Evolutionary conservation across 2,797 vertebrate genomes (phyloP).

Genomic region (Cetoscarus ocellatus): DNA sequence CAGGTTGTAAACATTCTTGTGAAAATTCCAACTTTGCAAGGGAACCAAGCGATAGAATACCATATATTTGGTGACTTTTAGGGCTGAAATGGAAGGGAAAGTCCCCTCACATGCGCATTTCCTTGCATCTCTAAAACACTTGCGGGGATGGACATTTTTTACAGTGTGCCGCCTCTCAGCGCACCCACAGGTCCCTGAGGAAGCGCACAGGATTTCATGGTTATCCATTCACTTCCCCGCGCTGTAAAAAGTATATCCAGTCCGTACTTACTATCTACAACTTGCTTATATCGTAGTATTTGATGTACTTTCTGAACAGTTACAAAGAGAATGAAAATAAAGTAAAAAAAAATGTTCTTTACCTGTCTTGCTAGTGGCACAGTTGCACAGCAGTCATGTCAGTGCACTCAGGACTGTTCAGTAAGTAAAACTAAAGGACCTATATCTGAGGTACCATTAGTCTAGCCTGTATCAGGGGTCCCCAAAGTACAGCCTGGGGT

Average conservation of each 20-base stretch:
- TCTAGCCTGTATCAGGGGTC: too few relatives aligned
- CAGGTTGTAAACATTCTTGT: neutral
- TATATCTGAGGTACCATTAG: too few relatives aligned
- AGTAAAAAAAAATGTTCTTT: too few relatives aligned
- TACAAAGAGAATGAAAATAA: neutral
- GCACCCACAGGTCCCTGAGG: constrained; percentile 39
- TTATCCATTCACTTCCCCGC: constrained; percentile 10
- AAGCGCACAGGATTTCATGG: constrained; percentile 36
- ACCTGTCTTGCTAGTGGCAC: too few relatives aligned
- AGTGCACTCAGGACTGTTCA: too few relatives aligned
- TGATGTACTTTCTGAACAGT: neutral
- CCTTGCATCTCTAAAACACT: constrained; percentile 7
- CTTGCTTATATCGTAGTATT: neutral
- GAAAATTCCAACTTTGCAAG: neutral
- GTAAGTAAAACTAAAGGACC: too few relatives aligned
- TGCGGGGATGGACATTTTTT: constrained; percentile 43
- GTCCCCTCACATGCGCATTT: constrained; percentile 14
- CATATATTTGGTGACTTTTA: neutral
- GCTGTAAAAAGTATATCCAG: constrained; percentile 16
- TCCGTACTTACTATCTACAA: neutral
- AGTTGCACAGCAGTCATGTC: too few relatives aligned
- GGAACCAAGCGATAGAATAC: neutral
- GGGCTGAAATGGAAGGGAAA: neutral
- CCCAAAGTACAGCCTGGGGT: too few relatives aligned
- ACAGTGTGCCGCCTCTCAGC: constrained; percentile 54